Percentiles rank a stretch among this genome's conserved stretches.
Conservation (phyloP, 1,140 invertebrate species). For the Bombus soroeensis region DNA sequence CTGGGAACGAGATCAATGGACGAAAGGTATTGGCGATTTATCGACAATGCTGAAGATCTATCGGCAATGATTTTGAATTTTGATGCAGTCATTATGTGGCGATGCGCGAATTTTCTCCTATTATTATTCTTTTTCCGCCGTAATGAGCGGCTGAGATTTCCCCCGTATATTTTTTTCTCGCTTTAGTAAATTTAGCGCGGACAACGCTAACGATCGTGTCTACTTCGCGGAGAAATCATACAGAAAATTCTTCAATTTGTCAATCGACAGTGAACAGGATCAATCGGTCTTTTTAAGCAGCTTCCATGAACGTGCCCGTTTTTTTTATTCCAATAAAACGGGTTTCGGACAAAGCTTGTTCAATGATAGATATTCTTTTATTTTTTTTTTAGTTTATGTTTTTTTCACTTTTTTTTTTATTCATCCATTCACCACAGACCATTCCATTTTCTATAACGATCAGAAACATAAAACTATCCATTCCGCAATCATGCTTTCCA, state of each 20-base stretch:
- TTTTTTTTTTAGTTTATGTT: background rate
- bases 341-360: background rate
- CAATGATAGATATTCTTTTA: background rate
- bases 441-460: background rate
- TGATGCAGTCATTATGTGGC: background rate
- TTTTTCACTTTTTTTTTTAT: background rate
- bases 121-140: conserved; percentile 24
- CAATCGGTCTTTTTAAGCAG: background rate
- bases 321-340: background rate
- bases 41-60: conserved; percentile 38
- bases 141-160: background rate
- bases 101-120: conserved; percentile 38
- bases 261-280: background rate
- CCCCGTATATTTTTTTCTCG: background rate
- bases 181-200: background rate
- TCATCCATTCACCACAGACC: background rate
- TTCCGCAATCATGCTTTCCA: background rate
- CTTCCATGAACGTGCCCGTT: background rate
- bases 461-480: background rate
- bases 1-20: conserved; percentile 53
- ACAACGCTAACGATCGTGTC: background rate
- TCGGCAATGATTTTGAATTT: conserved; percentile 29
- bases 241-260: conserved; percentile 12
- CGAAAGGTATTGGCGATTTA: conserved; percentile 54
- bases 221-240: background rate